Base-by-base conservation (phyloP, 1,140 invertebrate species). In the Plectrocnemia conspersa region DNA sequence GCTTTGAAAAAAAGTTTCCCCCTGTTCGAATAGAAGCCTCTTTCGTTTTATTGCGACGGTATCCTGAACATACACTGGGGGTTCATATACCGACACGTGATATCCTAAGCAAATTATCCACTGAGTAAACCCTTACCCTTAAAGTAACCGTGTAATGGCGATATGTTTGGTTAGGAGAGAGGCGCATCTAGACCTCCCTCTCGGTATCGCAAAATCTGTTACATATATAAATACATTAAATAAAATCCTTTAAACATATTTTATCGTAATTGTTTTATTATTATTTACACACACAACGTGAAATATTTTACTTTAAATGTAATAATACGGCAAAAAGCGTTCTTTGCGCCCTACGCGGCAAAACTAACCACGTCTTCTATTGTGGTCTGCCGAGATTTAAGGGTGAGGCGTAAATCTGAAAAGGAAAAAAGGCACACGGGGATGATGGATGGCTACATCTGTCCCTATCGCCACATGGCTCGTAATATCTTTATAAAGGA, bases 361-460 rank as follows among this genome's bases (percentile, higher is more conserved):
- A 35, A 50, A 35, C 38, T 38, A 50, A 50, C 33, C 47, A 23
- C 47, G 21, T 13, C n/a, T 21, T 42, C 50, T 25, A 44, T 52
- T 52, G 44, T 41, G 50, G 24, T 3, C 23, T 10, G 24, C 35
- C 27, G 7, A 32, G 7, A 32, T 9, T n/a, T 9, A n/a, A 29
- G 40, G 16, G 19, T 25, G 19, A 52, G 29, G 25, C 18, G 35
- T 13, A 44, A 33, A 23, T 41, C 45, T 42, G 27, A 59, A 59
- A 50, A 13, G 52, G 46, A 46, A 42, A 45, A 47, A 54, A 41
- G 21, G 42, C 35, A 54, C 9, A 44, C 16, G 35, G 44, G 40
- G 50, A 54, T 58, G 56, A 58, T 58, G 56, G 56, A 58, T 58
- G 50, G 56, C 49, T 46, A 58, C 56, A 58, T 44, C 56, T 58